Base-by-base conservation (phyloP, 30 jellyfish, hydroid and myxozoan species). In the Aurelia sp. region DNA sequence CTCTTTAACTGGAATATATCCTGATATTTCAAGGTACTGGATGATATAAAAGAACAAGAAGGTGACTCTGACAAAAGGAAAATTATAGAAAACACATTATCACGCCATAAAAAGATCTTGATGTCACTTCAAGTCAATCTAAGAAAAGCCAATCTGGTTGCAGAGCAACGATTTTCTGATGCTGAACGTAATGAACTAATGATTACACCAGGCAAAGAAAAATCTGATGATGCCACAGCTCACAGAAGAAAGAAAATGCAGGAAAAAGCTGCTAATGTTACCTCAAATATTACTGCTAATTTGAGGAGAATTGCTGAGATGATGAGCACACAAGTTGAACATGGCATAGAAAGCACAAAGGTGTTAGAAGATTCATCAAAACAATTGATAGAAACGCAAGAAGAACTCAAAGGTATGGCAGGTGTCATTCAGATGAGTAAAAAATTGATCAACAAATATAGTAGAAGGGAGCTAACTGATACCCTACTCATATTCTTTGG, bases 271-370 rank as follows among this genome's bases (percentile, higher is more conserved):
- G 84, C 76, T 19, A 73, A 74, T 7, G 90, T 62, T 2, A 71
- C 98, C 1, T 74, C 92, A 16, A 93, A 88, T 30, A 79, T 89
- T 52, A 93, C 98, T 20, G 84, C 84, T 20, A 77, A 88, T 62
- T 82, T 93, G 76, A 44, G 78, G 20, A 72, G 70, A 65, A 88
- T 85, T 74, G 98, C 98, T 27, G 89, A 81, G 77, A 35, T 93
- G 91, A 93, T 93, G 98, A 90, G 81, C 76, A 61, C 90, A 4
- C 98, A 93, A 74, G 96, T 93, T 18, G 88, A 84, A 37, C 96
- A 88, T 64, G 73, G 94, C 20, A 78, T 78, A 62, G 97, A 89
- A 68, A 93, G 97, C 66, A 84, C 96, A 66, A 76, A 69, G 33
- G 87, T 70, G 18, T 82, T 93, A 12, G 94, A 81, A 83, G 89